Evolutionary conservation across 1,140 invertebrate genomes (phyloP).

Genomic region (Drosophila auraria): DNA sequence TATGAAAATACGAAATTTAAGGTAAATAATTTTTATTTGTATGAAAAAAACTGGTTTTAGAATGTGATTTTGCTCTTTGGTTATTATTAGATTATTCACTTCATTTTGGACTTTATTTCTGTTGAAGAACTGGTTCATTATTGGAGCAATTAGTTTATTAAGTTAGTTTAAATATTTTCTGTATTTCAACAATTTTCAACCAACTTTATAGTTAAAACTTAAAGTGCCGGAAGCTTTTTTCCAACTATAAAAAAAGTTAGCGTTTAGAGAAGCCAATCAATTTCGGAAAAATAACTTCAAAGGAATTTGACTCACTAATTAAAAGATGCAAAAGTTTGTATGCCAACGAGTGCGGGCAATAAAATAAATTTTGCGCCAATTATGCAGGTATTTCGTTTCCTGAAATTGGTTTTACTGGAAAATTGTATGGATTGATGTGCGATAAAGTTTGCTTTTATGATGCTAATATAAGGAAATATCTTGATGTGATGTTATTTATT

Average conservation of each 20-base stretch:
- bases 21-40: slow-evolving; percentile 7
- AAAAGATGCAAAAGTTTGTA: neutral
- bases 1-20: slow-evolving; percentile 16
- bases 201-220: too few relatives aligned
- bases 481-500: neutral
- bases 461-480: neutral
- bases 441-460: neutral
- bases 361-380: neutral
- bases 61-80: slow-evolving; percentile 2
- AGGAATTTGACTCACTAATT: slow-evolving; percentile 7
- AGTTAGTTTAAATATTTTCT: slow-evolving; percentile 7
- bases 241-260: neutral
- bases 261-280: neutral
- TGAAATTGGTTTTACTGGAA: neutral
- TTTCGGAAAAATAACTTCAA: neutral
- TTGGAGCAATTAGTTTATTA: slow-evolving; percentile 11
- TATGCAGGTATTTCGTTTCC: neutral
- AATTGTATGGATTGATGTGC: neutral
- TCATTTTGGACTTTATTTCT: slow-evolving; percentile 1
- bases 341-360: neutral
- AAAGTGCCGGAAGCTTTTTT: neutral
- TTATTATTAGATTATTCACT: slow-evolving; percentile 30
- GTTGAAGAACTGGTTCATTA: slow-evolving; percentile 32
- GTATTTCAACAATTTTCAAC: neutral
- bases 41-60: slow-evolving; percentile 19